Percentiles rank a stretch among this genome's conserved stretches.
Conservation (phyloP, 2,888 invertebrate genomes). For the Subacronicta megacephala region DNA sequence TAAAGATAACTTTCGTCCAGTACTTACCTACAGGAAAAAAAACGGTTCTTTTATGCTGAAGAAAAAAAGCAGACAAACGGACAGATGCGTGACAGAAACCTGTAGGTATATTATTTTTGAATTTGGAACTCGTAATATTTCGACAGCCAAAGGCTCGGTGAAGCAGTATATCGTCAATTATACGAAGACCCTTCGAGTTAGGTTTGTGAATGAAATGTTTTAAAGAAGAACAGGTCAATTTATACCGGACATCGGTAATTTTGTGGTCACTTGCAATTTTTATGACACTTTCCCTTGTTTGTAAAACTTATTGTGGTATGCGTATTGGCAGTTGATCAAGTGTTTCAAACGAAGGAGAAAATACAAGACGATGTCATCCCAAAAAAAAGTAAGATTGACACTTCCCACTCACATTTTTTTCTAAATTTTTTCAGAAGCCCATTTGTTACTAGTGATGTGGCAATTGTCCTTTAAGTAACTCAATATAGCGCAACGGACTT, state of each 20-base stretch:
- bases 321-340: constrained; percentile 74
- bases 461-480: constrained; percentile 83
- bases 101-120: constrained; percentile 6
- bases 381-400: constrained; percentile 41
- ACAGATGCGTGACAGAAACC: constrained; percentile 17
- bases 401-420: constrained; percentile 39
- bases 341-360: constrained; percentile 53
- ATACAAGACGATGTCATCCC: constrained; percentile 20
- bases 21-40: not conserved
- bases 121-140: constrained; percentile 23
- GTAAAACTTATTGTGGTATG: constrained; percentile 41
- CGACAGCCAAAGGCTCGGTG: constrained; percentile 20
- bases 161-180: constrained; percentile 17
- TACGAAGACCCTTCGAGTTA: constrained; percentile 17
- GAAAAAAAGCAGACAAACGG: constrained; percentile 6
- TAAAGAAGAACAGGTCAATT: constrained; percentile 10
- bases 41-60: too few species aligned
- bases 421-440: constrained; percentile 62
- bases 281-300: constrained; percentile 59
- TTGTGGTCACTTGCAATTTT: constrained; percentile 56
- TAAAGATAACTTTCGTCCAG: not conserved
- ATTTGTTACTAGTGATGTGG: constrained; percentile 67
- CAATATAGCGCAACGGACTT: constrained; percentile 84
- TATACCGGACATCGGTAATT: constrained; percentile 51
- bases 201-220: not conserved